These are phyloP conservation scores for Trachymyrmex septentrionalis DNA, from an alignment of 1,140 invertebrate species.

Conservation along the genomic window DNA sequence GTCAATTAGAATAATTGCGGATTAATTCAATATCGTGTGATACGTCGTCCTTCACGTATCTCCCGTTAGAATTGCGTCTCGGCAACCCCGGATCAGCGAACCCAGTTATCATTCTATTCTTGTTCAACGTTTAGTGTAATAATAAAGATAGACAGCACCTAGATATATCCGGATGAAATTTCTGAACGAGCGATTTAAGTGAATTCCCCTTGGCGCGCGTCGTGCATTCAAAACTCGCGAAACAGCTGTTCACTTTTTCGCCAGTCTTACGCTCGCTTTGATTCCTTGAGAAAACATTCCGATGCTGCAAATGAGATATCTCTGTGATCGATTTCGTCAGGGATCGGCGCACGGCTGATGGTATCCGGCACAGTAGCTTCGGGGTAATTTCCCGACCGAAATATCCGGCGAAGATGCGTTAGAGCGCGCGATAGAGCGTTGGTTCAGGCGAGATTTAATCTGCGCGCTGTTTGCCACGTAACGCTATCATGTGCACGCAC, in stretches of 20 bases:
- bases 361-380: not conserved
- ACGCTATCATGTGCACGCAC: not conserved
- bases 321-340: not conserved
- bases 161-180: too few species aligned
- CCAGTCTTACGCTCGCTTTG: not conserved
- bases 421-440: not conserved
- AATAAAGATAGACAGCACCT: too few species aligned
- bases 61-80: not conserved
- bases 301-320: not conserved
- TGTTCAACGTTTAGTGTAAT: too few species aligned
- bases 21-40: not conserved
- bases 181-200: not conserved
- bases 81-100: too few species aligned
- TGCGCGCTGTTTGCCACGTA: not conserved
- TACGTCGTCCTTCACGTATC: not conserved
- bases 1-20: not conserved
- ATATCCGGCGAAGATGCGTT: constrained; percentile 30
- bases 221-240: not conserved
- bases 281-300: not conserved
- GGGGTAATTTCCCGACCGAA: not conserved
- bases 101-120: too few species aligned
- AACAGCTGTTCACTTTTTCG: not conserved
- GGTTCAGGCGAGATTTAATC: constrained; percentile 13
- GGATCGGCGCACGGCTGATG: not conserved
- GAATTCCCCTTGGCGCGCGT: not conserved